These are phyloP conservation scores for Oreocharis arfaki DNA, from an alignment of 2,113 vertebrate species.

Conservation along the genomic window DNA sequence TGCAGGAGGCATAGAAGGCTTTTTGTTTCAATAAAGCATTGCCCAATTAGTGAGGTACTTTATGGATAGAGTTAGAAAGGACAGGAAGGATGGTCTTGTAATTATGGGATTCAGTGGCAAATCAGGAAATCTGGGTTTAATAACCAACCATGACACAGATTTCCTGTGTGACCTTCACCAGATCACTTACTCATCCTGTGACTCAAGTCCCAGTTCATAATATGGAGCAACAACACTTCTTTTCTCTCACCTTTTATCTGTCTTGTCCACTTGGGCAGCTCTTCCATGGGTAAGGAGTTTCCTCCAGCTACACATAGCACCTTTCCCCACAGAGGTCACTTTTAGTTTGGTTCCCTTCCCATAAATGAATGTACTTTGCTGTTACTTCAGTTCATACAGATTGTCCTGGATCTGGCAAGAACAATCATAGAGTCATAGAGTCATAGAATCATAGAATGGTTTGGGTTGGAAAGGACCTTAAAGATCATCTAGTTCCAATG, in stretches of 20 bases:
- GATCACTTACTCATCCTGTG: conserved; percentile 41
- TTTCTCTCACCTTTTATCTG: conserved; percentile 13
- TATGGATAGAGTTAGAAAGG: background rate
- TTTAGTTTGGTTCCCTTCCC: background rate
- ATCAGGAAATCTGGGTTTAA: conserved; percentile 66
- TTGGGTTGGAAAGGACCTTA: background rate
- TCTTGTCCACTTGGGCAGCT: background rate
- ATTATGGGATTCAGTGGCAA: conserved; percentile 39
- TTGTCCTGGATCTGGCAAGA: background rate
- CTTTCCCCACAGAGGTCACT: background rate
- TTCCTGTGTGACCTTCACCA: conserved; percentile 42
- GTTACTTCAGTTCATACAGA: background rate
- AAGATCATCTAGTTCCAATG: background rate
- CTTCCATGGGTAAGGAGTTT: background rate
- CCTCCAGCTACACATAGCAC: background rate
- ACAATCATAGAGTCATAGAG: background rate
- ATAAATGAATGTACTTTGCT: background rate
- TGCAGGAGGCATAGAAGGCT: background rate
- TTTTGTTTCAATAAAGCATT: background rate
- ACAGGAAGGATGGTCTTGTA: conserved; percentile 41
- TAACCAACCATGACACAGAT: conserved; percentile 33
- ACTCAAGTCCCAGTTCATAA: background rate
- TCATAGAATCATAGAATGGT: background rate
- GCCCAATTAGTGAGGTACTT: background rate
- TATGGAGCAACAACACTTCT: background rate